Base-by-base conservation (phyloP, 2,113 vertebrate species). In the Thamnaconus septentrionalis region DNA sequence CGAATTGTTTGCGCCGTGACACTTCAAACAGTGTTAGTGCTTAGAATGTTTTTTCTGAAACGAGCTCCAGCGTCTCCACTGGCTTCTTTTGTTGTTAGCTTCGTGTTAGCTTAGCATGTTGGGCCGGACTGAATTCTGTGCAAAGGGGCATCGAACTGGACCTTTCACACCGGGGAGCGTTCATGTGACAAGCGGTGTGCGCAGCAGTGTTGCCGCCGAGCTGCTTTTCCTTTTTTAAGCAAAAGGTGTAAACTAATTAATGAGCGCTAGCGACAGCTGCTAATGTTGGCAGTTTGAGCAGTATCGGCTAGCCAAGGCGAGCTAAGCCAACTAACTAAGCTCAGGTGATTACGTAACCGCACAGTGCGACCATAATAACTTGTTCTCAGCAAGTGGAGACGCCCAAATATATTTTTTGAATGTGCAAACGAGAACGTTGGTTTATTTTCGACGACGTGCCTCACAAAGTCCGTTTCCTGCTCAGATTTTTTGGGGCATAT, bases 51-150 rank as follows among this genome's bases (percentile, higher is more conserved):
- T 9, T 31, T 31, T 31, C 7, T n/a, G 54, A 57, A 46, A 3
- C 61, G 4, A 73, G 63, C 73, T 74, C 8, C 57, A 71, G 18
- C 18, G 18, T 31, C 51, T 64, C 39, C 4, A n/a, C 61, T n/a
- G 65, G 51, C 41, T 4, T 82, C 86, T 86, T 86, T 88, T 90
- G 86, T 90, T 90, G 76, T 88, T 87, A 86, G 88, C 88, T 45
- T 8, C 12, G 5, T 44, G 49, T 61, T 90, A 88, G 82, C 85
- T 79, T 87, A 82, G 79, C 80, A 71, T 57, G 5, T 43, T 2
- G 63, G 59, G 73, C 65, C 65, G 58, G 46, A 42, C 8, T 75
- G 42, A 59, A 6, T 11, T 8, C 39, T 39, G 8, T 41, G 42
- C 7, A 3, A 11, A 68, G 43, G 12, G 18, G 4, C 6, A 8